Conservation (phyloP, 2,888 invertebrate species). For the Fragum sueziense region DNA sequence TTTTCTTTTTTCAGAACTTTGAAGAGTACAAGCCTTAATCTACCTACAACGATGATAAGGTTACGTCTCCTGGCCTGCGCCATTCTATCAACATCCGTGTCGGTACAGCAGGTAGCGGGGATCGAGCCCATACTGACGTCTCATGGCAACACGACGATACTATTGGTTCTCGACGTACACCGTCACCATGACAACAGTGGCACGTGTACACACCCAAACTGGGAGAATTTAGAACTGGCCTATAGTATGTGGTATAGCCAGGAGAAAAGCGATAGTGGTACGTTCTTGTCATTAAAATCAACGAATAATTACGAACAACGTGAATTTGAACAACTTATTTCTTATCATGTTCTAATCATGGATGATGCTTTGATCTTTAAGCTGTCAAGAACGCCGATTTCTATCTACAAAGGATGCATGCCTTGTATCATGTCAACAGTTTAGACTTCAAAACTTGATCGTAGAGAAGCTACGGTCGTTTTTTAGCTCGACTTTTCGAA, state of each 20-base stretch:
- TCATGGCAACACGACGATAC: conserved; percentile 39
- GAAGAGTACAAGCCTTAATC: neutral
- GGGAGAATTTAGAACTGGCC: conserved; percentile 42
- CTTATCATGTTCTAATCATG: too few species aligned
- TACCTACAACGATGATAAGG: neutral
- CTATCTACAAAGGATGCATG: too few species aligned
- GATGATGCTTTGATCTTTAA: too few species aligned
- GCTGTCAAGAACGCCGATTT: too few species aligned
- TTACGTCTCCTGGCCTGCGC: neutral
- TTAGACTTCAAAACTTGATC: too few species aligned
- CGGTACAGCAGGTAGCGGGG: neutral
- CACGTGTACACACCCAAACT: conserved; percentile 35
- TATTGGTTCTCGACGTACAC: conserved; percentile 52
- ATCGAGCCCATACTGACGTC: conserved; percentile 38
- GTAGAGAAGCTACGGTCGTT: too few species aligned
- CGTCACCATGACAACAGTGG: conserved; percentile 36
- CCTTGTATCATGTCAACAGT: too few species aligned
- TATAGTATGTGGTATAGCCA: conserved; percentile 18
- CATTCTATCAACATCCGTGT: neutral
- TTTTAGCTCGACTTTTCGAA: too few species aligned
- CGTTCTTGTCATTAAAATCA: too few species aligned
- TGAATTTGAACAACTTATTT: too few species aligned
- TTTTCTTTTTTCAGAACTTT: neutral
- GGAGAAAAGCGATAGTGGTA: neutral
- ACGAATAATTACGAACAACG: too few species aligned